Evolutionary conservation across 2,888 invertebrate genomes (phyloP), one percentile per base, ranked within the genome.

Genomic region (Sisyra terminalis): DNA sequence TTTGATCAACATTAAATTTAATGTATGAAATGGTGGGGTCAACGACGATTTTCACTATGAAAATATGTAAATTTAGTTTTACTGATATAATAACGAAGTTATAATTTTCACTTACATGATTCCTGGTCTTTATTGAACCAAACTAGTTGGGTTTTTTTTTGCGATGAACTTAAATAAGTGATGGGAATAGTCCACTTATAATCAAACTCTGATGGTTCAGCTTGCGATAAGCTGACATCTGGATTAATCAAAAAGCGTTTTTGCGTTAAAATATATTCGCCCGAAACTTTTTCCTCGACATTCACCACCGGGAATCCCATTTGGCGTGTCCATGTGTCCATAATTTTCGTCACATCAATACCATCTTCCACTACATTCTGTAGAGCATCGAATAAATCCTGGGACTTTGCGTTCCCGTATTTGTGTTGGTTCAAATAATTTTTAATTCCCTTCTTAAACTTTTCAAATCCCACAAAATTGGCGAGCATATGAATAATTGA

Each of bases 271-370:
- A 64, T 64, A 47, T 70, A 78, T 1, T 61, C 65, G 31, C 67
- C 63, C 6, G 15, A 9, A 13, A 13, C 9, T 57, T 65, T 43
- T 53, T 55, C 46, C 53, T 58, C 61, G 1, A 84, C 78, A 2
- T 64, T 70, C 3, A 93, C 63, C 1, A 90, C 67, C 0, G 92
- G 92, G 52, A 78, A 82, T 0, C 92, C 92, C 80, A 80, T 87
- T 61, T 92, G 90, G 34, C 73, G 69, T 0, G 87, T 90, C 85
- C 88, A 93, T 0, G 89, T 88, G 53, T 84, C 77, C 84, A 92
- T 84, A 45, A 68, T 67, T 53, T 58, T 68, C 52, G 61, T 64
- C 3, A 78, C 56, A 54, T 70, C 67, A 4, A 78, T 62, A 43
- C 63, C 58, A 10, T 59, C 60, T 30, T 62, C 63, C 43, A 72